phyloP scores from a whole-genome alignment of 92 coral and sea anemone genomes.

The Virgularia gustaviana region DNA sequence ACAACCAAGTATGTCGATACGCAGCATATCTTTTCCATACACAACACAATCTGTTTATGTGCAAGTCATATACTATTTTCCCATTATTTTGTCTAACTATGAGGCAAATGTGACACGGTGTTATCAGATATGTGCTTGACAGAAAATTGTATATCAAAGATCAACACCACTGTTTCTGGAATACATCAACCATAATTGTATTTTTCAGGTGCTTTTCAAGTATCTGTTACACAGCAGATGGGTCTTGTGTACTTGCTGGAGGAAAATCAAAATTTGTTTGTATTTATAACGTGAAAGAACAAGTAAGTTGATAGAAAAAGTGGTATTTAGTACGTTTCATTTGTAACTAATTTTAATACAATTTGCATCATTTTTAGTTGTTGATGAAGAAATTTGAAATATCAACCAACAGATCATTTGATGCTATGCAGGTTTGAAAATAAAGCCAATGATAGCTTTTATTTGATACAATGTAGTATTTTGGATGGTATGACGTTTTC shows the following conservation, averaged over 20 bases:
- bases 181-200: slow-evolving; percentile 1
- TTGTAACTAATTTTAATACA: neutral
- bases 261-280: slow-evolving; percentile 89
- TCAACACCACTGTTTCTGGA: neutral
- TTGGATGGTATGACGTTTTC: too few species aligned
- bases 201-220: slow-evolving; percentile 75
- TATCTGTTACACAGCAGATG: slow-evolving; percentile 93
- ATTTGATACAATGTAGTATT: neutral
- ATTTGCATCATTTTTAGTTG: slow-evolving; percentile 54
- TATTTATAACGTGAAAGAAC: slow-evolving; percentile 81
- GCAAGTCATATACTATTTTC: too few species aligned
- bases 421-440: slow-evolving; percentile 89
- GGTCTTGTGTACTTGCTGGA: slow-evolving; percentile 84
- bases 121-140: too few species aligned
- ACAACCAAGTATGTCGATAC: slow-evolving; percentile 94
- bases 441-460: too few species aligned
- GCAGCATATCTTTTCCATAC: too few species aligned
- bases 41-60: too few species aligned
- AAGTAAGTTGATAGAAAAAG: slow-evolving; percentile 49
- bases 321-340: neutral
- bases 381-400: slow-evolving; percentile 84
- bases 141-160: neutral
- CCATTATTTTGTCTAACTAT: too few species aligned
- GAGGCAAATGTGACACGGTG: too few species aligned
- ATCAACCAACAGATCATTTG: slow-evolving; percentile 78